These are phyloP conservation scores for Ctenodactylus gundi DNA, from an alignment of 2,113 vertebrate species.

Conservation along the genomic window DNA sequence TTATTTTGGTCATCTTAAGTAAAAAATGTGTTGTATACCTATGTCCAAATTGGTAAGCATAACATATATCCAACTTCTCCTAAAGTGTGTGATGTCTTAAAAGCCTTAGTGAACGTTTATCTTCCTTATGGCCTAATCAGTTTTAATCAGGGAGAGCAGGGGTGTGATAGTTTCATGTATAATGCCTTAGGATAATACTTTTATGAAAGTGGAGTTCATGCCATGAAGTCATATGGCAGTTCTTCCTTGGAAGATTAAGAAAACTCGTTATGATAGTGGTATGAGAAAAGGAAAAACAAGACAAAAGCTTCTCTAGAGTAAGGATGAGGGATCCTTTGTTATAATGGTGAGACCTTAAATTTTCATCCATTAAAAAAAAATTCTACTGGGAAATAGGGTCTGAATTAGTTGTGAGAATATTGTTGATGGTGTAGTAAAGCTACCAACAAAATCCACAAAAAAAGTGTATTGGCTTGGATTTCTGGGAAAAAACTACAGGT, in stretches of 20 bases:
- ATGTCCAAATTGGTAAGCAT: constrained; percentile 6
- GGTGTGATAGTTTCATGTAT: constrained; percentile 1
- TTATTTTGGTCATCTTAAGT: not conserved
- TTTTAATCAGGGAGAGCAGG: constrained; percentile 15
- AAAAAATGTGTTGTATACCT: not conserved
- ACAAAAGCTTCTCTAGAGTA: not conserved
- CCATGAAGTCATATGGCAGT: not conserved
- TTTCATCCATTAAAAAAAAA: not conserved
- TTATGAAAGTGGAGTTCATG: not conserved
- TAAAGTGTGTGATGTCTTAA: not conserved
- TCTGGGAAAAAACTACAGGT: not conserved
- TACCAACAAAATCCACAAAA: not conserved
- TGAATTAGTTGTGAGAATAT: constrained; percentile 30
- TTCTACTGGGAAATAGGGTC: not conserved
- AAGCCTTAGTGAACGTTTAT: constrained; percentile 23
- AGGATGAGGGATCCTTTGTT: not conserved
- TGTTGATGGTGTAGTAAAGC: constrained; percentile 16
- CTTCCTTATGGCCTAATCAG: not conserved
- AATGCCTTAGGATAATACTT: not conserved
- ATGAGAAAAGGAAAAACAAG: not conserved
- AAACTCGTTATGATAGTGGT: not conserved
- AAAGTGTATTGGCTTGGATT: not conserved
- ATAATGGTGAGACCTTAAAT: not conserved
- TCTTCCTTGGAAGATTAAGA: constrained; percentile 28
- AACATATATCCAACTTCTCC: not conserved